phyloP scores from a whole-genome alignment of 2,797 vertebrate genomes.

The Argyrosomus regius region DNA sequence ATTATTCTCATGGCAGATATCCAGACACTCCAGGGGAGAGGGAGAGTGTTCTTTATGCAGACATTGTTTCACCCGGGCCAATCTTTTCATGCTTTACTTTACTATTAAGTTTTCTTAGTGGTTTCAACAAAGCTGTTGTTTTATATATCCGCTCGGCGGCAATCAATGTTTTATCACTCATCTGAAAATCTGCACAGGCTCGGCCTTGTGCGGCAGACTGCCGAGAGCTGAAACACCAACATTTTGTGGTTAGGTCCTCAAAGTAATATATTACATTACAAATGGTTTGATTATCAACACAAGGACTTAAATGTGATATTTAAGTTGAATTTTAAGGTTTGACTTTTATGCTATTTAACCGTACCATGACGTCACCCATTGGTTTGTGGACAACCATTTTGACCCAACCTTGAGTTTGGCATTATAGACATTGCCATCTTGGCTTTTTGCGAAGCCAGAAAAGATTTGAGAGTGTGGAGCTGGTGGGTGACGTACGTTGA shows the following conservation, averaged over 20 bases:
- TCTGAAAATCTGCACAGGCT: slow-evolving; percentile 35
- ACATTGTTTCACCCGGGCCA: slow-evolving; percentile 55
- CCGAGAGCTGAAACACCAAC: slow-evolving; percentile 21
- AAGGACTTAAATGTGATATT: not conserved
- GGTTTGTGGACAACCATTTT: no score
- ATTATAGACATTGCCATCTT: no score
- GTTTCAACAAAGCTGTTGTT: slow-evolving; percentile 53
- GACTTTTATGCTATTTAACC: no score
- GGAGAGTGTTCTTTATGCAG: slow-evolving; percentile 46
- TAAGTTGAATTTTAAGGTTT: not conserved
- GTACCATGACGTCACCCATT: no score
- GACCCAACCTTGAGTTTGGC: no score
- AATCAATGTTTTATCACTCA: slow-evolving; percentile 58
- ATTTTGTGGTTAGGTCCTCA: not conserved
- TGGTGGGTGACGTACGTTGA: no score
- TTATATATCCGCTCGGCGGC: slow-evolving; percentile 41
- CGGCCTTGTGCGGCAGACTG: not conserved
- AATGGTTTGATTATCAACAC: slow-evolving; percentile 62
- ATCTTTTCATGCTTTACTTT: slow-evolving; percentile 42
- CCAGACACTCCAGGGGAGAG: slow-evolving; percentile 46
- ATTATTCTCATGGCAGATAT: slow-evolving; percentile 66
- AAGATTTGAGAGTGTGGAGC: no score
- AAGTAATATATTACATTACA: not conserved
- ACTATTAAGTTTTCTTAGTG: slow-evolving; percentile 52
- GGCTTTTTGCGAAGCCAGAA: no score